Percentiles rank a stretch among this genome's conserved stretches.
These are phyloP conservation scores for Drosophila triauraria DNA, from an alignment of 1,140 invertebrate genomes.

Conservation along the genomic window DNA sequence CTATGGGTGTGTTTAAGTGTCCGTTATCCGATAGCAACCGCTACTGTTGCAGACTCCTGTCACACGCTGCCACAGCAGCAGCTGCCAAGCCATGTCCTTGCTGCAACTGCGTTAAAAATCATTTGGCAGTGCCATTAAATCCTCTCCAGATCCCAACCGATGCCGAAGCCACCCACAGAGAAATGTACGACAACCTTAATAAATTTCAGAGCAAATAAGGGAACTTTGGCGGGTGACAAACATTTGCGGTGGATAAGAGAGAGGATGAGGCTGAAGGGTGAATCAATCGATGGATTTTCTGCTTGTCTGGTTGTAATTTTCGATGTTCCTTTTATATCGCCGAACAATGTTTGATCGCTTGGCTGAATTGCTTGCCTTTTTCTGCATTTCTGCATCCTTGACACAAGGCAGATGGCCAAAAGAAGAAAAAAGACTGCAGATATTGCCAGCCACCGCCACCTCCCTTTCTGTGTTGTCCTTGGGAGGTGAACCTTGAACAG, in stretches of 20 bases:
- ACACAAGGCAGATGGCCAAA: slow-evolving; percentile 24
- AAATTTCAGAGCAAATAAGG: slow-evolving; percentile 40
- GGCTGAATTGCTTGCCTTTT: slow-evolving; percentile 35
- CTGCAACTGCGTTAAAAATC: slow-evolving; percentile 52
- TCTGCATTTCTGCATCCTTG: slow-evolving; percentile 41
- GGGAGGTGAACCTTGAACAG: slow-evolving; percentile 13
- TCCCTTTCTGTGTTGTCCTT: slow-evolving; percentile 25
- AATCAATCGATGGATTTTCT: slow-evolving; percentile 70
- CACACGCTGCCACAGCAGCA: slow-evolving; percentile 28
- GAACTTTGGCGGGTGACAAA: slow-evolving; percentile 36
- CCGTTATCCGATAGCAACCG: slow-evolving; percentile 15
- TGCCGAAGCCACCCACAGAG: slow-evolving; percentile 30
- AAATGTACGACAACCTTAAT: slow-evolving; percentile 53
- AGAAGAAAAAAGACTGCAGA: neutral
- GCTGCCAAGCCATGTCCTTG: slow-evolving; percentile 26
- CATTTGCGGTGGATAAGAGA: slow-evolving; percentile 1
- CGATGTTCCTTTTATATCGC: slow-evolving; percentile 37
- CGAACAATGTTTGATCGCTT: slow-evolving; percentile 45
- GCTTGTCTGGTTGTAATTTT: slow-evolving; percentile 64
- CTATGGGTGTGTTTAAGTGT: slow-evolving; percentile 13
- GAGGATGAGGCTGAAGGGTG: slow-evolving; percentile 32
- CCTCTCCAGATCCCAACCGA: slow-evolving; percentile 15
- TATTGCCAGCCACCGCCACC: neutral
- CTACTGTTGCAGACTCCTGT: slow-evolving; percentile 42
- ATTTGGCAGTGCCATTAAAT: slow-evolving; percentile 52